These are phyloP conservation scores for Ormyrus thymus DNA, from an alignment of 2,888 invertebrate species.

Conservation along the genomic window DNA sequence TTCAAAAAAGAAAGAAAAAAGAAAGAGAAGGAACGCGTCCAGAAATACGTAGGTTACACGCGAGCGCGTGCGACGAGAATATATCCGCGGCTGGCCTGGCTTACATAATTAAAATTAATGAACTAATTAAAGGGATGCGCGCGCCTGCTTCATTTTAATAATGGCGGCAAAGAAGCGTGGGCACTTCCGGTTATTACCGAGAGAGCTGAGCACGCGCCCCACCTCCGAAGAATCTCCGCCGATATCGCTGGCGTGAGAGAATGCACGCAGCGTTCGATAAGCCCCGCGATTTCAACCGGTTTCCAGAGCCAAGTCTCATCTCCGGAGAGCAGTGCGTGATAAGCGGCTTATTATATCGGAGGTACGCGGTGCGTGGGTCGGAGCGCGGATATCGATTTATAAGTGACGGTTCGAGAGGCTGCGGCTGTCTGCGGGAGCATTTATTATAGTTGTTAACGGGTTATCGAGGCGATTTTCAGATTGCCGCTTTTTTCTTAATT, in stretches of 20 bases:
- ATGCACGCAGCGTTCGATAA: slow-evolving; percentile 21
- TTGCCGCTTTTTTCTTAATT: too few relatives aligned
- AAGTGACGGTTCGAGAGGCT: too few relatives aligned
- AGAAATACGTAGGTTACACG: not conserved
- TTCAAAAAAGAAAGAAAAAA: not conserved
- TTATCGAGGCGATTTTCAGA: too few relatives aligned
- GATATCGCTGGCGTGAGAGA: slow-evolving; percentile 41
- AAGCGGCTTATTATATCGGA: not conserved
- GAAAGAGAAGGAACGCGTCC: not conserved
- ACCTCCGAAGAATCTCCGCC: slow-evolving; percentile 8
- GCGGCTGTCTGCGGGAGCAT: too few relatives aligned
- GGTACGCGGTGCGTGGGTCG: not conserved
- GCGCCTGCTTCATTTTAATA: slow-evolving; percentile 70
- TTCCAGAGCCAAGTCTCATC: not conserved
- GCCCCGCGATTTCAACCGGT: slow-evolving; percentile 10
- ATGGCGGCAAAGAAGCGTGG: slow-evolving; percentile 68
- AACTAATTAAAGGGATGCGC: slow-evolving; percentile 72
- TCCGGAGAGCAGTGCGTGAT: not conserved
- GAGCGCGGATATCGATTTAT: not conserved
- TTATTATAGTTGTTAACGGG: too few relatives aligned
- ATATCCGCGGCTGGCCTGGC: not conserved
- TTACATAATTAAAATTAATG: slow-evolving; percentile 72
- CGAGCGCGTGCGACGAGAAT: not conserved
- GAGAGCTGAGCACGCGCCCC: not conserved
- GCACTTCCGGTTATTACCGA: slow-evolving; percentile 71